Conservation (phyloP, 2,113 vertebrate genomes). For the Myanophis thanlyinensis region DNA sequence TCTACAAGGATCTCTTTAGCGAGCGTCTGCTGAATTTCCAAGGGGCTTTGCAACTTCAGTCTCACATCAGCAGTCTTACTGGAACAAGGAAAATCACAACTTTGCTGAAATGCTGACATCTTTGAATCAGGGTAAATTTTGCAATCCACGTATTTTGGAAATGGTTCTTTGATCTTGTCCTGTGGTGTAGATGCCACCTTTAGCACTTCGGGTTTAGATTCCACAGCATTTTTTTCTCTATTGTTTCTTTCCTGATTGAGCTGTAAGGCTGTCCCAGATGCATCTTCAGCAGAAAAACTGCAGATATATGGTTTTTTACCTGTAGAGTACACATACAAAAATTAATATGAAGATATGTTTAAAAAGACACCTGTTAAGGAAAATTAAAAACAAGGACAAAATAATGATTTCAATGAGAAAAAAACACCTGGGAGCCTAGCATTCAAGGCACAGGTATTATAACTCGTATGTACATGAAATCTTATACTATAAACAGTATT, state of each 20-base stretch:
- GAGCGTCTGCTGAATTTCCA: constrained; percentile 41
- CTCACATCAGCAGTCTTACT: constrained; percentile 14
- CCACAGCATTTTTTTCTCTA: constrained; percentile 22
- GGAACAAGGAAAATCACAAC: constrained; percentile 59
- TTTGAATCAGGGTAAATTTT: constrained; percentile 71
- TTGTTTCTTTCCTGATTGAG: constrained; percentile 55
- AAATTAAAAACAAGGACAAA: constrained; percentile 11
- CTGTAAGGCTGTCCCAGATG: constrained; percentile 63
- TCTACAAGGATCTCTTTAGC: constrained; percentile 47
- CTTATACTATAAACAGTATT: not conserved
- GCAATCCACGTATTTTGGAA: constrained; percentile 66
- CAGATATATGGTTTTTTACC: constrained; percentile 79
- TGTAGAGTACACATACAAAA: constrained; percentile 65
- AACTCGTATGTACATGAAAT: not conserved
- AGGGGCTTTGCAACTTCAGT: constrained; percentile 31
- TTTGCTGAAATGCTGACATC: constrained; percentile 70
- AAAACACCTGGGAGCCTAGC: not conserved
- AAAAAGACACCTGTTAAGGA: constrained; percentile 6
- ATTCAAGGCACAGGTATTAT: not conserved
- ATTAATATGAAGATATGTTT: constrained; percentile 15
- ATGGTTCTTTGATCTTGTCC: constrained; percentile 50
- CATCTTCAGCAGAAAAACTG: constrained; percentile 70
- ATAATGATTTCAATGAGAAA: constrained; percentile 3
- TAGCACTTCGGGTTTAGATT: constrained; percentile 47
- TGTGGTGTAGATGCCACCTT: constrained; percentile 39